Base-by-base conservation (phyloP, 1,140 invertebrate species). In the Copidosoma floridanum region DNA sequence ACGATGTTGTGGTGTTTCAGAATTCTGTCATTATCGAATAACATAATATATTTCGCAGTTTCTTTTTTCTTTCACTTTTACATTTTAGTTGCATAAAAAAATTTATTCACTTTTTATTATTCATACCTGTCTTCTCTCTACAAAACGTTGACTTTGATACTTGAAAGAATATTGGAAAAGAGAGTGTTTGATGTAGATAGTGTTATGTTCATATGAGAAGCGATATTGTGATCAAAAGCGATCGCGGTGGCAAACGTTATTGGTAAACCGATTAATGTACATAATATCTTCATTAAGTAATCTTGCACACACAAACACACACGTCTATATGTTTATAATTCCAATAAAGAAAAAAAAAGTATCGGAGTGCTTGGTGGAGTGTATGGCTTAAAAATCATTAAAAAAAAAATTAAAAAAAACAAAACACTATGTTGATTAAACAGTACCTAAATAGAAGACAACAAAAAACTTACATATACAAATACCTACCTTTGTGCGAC, bases 251-350 rank as follows among this genome's bases (percentile, higher is more conserved):
- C 23, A 61, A 55, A 50, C 44, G 5, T 61, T 63, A 66, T 50
- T 54, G 60, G 54, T 62, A 53, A 63, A 50, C 65, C 68, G 64
- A 63, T 69, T 46, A 68, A 64, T 74, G 73, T 75, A 74, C 72
- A 74, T 75, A 75, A 69, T 70, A n/a, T n/a, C 59, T 63, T 62
- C 64, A 69, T 56, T 71, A 72, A 73, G 59, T 64, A 68, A 63
- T 59, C 59, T 57, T 67, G 63, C 64, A 61, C 65, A 71, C 48
- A 60, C 68, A 51, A 66, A 61, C 64, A 61, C 65, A 71, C 48
- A 60, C 68, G 54, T 66, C 65, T 66, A 68, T 55, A 70, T 64
- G 61, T 68, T 61, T 68, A 65, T 65, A 69, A 67, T 66, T 62
- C 61, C 65, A 60, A 65, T n/a, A n/a, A n/a, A n/a, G n/a, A n/a